phyloP scores from a whole-genome alignment of 2,113 vertebrate genomes.

The Tor tambroides region DNA sequence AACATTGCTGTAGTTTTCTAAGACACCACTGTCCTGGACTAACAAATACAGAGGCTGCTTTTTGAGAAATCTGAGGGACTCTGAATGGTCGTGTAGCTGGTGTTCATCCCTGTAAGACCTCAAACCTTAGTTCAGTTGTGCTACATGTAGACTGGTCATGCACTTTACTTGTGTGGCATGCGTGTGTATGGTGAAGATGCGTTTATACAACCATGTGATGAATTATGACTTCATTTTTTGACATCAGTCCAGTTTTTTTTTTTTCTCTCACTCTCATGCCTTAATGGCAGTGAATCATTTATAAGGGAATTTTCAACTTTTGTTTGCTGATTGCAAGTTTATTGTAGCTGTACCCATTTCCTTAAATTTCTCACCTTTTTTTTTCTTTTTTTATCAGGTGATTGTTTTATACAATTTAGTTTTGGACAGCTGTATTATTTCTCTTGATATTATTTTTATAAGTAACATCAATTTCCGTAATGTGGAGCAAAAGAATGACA shows the following conservation, averaged over 20 bases:
- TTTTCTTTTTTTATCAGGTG: not conserved
- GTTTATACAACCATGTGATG: not conserved
- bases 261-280: not conserved
- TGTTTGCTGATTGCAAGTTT: not conserved
- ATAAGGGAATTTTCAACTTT: not conserved
- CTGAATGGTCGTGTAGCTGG: not conserved
- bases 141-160: conserved; percentile 26
- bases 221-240: not conserved
- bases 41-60: not conserved
- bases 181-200: conserved; percentile 14
- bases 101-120: conserved; percentile 13
- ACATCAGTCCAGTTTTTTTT: not conserved
- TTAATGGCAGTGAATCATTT: not conserved
- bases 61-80: not conserved
- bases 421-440: not conserved
- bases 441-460: not conserved
- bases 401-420: not conserved
- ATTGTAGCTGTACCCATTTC: conserved; percentile 30
- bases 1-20: not conserved
- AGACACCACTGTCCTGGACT: not conserved
- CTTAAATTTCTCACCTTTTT: not conserved
- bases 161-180: conserved; percentile 35
- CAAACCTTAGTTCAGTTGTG: conserved; percentile 3
- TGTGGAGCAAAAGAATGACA: not conserved
- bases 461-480: not conserved